Evolutionary conservation across 2,797 vertebrate species (phyloP), one percentile per base, ranked within the genome.

Genomic region (Muraenolepis orangiensis): DNA sequence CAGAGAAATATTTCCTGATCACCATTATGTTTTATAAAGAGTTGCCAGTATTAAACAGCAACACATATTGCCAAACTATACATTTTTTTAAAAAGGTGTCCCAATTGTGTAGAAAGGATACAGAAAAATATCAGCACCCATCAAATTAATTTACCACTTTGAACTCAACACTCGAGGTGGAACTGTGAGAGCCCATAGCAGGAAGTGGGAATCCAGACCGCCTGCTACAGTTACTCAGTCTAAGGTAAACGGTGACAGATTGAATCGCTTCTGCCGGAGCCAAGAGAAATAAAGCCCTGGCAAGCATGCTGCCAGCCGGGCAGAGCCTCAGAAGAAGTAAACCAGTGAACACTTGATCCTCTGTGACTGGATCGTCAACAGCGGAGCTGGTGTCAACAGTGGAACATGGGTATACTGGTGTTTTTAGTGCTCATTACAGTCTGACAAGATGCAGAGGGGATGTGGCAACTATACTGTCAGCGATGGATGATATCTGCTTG

Each of bases 311-410:
- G n/a, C n/a, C 6, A 42, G 76, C 66, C 16, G 16, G 13, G 71
- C 30, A 78, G 23, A 70, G 40, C 36, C 38, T 26, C n/a, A 69
- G 32, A 68, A 4, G 2, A 31, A 40, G 16, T 18, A 6, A 40
- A 30, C 23, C 8, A 40, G 29, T 68, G 72, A 79, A 73, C 30
- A 69, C 76, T 70, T 73, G 78, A 76, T 80, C 72, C 77, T 57
- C 83, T 87, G 81, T 85, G 81, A 81, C 85, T 85, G 77, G 70
- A n/a, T n/a, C 79, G 76, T 77, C 71, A 40, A n/a, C n/a, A n/a
- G n/a, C n/a, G n/a, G n/a, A n/a, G n/a, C n/a, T n/a, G n/a, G n/a
- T n/a, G n/a, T n/a, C n/a, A n/a, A 74, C 29, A 20, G 18, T 73
- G 72, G 71, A 70, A 77, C 73, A 66, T 72, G 0, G 34, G 81